phyloP scores from a whole-genome alignment of 37 sponge, comb jelly and placozoan species.

The Bolinopsis microptera region DNA sequence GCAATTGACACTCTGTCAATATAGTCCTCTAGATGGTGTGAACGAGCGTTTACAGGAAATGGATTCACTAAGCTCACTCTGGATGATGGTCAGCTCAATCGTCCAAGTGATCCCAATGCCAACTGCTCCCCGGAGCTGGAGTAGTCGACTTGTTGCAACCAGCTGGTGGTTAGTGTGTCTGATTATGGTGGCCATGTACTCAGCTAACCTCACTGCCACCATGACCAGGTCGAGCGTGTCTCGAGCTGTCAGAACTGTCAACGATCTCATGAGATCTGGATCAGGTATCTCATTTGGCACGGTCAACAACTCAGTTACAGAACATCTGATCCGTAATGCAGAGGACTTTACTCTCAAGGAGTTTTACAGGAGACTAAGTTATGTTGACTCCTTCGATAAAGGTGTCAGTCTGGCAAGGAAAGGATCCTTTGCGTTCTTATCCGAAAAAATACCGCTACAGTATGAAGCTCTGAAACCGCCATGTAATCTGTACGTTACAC shows the following conservation, averaged over 20 bases:
- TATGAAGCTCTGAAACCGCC: background rate
- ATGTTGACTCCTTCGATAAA: slow-evolving; percentile 7
- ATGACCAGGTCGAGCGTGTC: background rate
- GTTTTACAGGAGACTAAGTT: background rate
- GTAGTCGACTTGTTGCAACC: slow-evolving; percentile 35
- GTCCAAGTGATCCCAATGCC: slow-evolving; percentile 11
- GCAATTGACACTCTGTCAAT: background rate
- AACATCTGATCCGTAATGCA: background rate
- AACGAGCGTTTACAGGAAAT: background rate
- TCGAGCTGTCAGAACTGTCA: background rate
- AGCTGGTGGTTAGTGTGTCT: slow-evolving; percentile 15
- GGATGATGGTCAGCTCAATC: slow-evolving; percentile 5
- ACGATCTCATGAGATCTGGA: slow-evolving; percentile 1
- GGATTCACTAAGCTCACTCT: background rate
- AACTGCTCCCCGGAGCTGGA: background rate
- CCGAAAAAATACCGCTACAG: background rate
- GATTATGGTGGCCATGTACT: slow-evolving; percentile 9
- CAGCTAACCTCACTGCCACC: background rate
- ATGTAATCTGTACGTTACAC: background rate
- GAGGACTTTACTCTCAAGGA: background rate
- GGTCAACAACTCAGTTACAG: background rate
- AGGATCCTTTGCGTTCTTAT: background rate
- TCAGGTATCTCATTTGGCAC: background rate
- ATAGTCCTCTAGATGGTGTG: background rate
- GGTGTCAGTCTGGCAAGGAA: background rate